A percentile compares a stretch with the other conserved stretches of the same genome.
These are phyloP conservation scores for Apogon hyalosoma DNA, from an alignment of 2,797 vertebrate genomes.

Conservation along the genomic window DNA sequence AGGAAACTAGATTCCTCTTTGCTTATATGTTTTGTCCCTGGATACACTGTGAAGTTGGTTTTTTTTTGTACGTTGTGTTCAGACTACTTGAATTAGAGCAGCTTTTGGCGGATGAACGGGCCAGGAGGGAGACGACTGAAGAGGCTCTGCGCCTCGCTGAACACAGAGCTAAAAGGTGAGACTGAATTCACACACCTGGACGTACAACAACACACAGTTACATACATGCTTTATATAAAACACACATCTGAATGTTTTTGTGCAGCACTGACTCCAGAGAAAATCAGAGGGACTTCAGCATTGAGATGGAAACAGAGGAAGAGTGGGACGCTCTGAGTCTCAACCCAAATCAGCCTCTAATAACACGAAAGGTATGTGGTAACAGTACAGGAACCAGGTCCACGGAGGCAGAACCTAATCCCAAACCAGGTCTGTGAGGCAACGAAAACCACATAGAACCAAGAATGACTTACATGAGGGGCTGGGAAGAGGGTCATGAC, in stretches of 20 bases:
- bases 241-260: neutral
- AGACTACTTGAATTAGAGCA: slow-evolving; percentile 90
- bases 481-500: too few relatives aligned
- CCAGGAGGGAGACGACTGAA: slow-evolving; percentile 85
- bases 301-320: slow-evolving; percentile 90
- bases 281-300: slow-evolving; percentile 83
- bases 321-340: slow-evolving; percentile 90
- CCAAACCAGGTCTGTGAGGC: too few relatives aligned
- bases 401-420: too few relatives aligned
- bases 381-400: too few relatives aligned
- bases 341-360: slow-evolving; percentile 85
- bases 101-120: slow-evolving; percentile 84
- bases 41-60: neutral
- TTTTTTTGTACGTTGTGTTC: slow-evolving; percentile 19
- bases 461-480: too few relatives aligned
- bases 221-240: neutral
- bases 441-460: too few relatives aligned
- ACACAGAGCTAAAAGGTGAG: slow-evolving; percentile 83
- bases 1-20: slow-evolving; percentile 54
- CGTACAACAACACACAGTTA: neutral
- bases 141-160: slow-evolving; percentile 86
- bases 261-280: slow-evolving; percentile 77
- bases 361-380: slow-evolving; percentile 85
- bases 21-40: neutral
- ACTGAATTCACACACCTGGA: neutral